These are phyloP conservation scores for Noctua janthina DNA, from an alignment of 2,888 invertebrate species.

Conservation along the genomic window DNA sequence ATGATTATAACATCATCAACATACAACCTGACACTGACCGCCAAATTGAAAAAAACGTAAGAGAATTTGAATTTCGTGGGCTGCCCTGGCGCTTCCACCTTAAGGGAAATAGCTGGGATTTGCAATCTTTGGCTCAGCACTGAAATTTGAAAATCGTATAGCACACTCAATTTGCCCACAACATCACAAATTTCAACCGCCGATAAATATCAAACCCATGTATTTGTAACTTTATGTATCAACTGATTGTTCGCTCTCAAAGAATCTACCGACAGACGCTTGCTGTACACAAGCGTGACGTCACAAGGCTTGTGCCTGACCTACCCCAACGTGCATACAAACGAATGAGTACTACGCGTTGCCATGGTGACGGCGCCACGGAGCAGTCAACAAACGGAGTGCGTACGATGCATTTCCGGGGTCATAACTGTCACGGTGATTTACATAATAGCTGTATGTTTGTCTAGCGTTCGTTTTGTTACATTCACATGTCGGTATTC, in stretches of 20 bases:
- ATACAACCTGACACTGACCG: neutral
- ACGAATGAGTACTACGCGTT: neutral
- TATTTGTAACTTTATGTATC: neutral
- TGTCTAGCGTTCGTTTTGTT: conserved; percentile 7
- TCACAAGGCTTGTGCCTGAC: neutral
- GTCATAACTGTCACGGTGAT: neutral
- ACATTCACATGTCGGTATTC: neutral
- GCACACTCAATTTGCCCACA: neutral
- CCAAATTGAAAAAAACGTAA: neutral
- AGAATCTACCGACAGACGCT: neutral
- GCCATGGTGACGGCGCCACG: conserved; percentile 9
- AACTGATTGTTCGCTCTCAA: neutral
- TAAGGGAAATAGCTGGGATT: neutral
- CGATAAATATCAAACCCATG: neutral
- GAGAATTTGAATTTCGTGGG: neutral
- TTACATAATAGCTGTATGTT: neutral
- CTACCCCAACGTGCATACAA: conserved; percentile 1
- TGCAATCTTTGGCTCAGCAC: neutral
- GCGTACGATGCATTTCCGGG: neutral
- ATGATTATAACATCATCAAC: neutral
- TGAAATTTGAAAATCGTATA: neutral
- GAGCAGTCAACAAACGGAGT: neutral
- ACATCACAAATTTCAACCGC: neutral
- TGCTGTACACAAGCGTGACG: neutral
- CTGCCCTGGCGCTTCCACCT: neutral